A percentile compares a stretch with the other conserved stretches of the same genome.
phyloP scores from a whole-genome alignment of 2,113 vertebrate species.

The Dasyornis broadbenti region DNA sequence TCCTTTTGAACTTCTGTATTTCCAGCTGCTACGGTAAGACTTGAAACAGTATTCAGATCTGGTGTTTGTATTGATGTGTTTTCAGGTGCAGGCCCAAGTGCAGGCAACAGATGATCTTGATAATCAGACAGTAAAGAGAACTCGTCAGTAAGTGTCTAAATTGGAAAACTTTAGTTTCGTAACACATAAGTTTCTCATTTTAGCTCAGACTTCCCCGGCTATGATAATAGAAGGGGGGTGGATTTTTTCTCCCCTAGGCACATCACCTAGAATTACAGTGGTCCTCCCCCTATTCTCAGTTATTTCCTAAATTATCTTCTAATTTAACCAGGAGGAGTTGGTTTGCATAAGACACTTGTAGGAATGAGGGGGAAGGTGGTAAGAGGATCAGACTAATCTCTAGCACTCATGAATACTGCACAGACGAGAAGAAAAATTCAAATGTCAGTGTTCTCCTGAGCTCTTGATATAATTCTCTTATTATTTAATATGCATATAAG shows the following conservation, averaged over 20 bases:
- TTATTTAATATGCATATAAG: background rate
- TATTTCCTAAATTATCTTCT: background rate
- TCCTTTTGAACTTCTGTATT: background rate
- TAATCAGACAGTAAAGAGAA: constrained; percentile 68
- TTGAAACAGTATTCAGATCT: background rate
- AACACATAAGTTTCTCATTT: accelerated
- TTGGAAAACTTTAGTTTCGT: background rate
- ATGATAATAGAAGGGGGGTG: background rate
- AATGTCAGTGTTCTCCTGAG: background rate
- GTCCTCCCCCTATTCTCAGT: background rate
- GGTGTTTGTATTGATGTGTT: background rate
- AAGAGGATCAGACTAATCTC: background rate
- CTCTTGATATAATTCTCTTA: background rate
- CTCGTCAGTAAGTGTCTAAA: constrained; percentile 75
- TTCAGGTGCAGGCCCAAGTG: constrained; percentile 81
- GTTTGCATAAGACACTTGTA: background rate
- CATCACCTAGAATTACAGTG: background rate
- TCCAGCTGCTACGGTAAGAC: background rate
- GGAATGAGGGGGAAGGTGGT: background rate
- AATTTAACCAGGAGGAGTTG: background rate
- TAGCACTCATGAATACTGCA: background rate
- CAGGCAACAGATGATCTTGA: constrained; percentile 70
- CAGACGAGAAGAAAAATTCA: background rate
- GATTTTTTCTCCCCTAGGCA: background rate
- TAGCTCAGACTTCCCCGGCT: background rate